Evolutionary conservation across 2,113 vertebrate species (phyloP), one percentile per base, ranked within the genome.

Genomic region (Zapus hudsonius): DNA sequence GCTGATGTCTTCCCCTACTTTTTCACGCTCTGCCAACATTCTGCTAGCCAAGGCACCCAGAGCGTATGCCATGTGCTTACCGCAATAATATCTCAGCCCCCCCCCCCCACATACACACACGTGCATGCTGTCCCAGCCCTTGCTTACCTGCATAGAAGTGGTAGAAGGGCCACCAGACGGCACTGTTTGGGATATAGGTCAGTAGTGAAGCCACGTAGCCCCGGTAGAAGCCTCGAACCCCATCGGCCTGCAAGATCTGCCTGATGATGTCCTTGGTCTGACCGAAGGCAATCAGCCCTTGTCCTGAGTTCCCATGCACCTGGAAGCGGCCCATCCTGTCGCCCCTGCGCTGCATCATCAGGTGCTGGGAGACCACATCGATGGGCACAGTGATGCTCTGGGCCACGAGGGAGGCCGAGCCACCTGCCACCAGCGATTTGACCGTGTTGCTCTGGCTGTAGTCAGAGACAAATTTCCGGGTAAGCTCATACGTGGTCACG

Each of bases 151-250:
- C 98, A 40, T 99, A 99, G 96, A 99, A 99, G 95, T 99, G 99
- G 95, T 99, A 99, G 98, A 99, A 99, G 86, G 99, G 99, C 99
- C 99, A 99, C 99, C 99, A 99, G 25, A 99, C 98, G 0, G 99
- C 99, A 7, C 99, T 99, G 98, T 99, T 99, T 5, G 99, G 99
- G 96, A 99, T 99, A 96, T 99, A 99, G 27, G 99, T 99, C 64
- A 99, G 99, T 22, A 99, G 98, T 0, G 99, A 99, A 2, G 99
- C 99, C 94, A 99, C 98, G 0, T 99, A 99, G 59, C 99, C 99
- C 27, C 99, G 95, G 97, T 99, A 99, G 98, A 99, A 99, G 0
- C 99, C 99, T 7, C 98, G 97, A 17, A 99, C 98, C 0, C 99
- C 99, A 0, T 99, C 99, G 0, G 98, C 98, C 42, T 96, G 98